Evolutionary conservation across 2,888 invertebrate genomes (phyloP).

Genomic region (Frankliniella fusca): DNA sequence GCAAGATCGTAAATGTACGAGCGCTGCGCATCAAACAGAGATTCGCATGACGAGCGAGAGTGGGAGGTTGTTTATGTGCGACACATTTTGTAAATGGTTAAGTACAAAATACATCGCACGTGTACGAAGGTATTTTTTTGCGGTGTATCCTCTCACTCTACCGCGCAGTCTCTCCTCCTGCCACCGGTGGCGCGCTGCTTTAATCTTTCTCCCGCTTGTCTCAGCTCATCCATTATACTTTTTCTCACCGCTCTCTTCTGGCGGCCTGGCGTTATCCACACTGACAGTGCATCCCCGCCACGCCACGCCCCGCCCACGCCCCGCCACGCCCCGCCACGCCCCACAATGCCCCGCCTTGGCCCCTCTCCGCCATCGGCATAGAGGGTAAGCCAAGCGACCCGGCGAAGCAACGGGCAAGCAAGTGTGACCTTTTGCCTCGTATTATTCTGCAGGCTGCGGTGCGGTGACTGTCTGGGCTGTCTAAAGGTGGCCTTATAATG

Average conservation of each 20-base stretch:
- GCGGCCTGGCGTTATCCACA: background rate
- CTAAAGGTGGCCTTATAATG: too few species aligned
- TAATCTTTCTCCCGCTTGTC: slow-evolving; percentile 13
- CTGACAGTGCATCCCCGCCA: background rate
- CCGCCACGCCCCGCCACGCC: background rate
- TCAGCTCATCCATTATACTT: slow-evolving; percentile 26
- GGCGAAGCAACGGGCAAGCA: background rate
- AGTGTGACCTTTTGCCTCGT: background rate
- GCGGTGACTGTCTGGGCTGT: too few species aligned
- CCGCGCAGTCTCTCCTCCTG: background rate
- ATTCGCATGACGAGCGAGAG: too few species aligned
- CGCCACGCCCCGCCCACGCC: background rate
- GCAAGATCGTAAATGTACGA: too few species aligned
- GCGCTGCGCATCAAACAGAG: too few species aligned
- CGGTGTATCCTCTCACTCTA: background rate
- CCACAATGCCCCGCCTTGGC: background rate
- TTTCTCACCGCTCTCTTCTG: background rate
- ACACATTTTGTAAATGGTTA: too few species aligned
- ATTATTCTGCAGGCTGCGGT: background rate
- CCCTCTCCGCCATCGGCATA: background rate
- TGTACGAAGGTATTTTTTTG: too few species aligned
- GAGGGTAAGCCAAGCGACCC: background rate
- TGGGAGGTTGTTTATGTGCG: too few species aligned
- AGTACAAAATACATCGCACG: too few species aligned
- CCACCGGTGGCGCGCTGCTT: background rate